Conservation (phyloP, 2,113 vertebrate genomes). For the Meleagris gallopavo region DNA sequence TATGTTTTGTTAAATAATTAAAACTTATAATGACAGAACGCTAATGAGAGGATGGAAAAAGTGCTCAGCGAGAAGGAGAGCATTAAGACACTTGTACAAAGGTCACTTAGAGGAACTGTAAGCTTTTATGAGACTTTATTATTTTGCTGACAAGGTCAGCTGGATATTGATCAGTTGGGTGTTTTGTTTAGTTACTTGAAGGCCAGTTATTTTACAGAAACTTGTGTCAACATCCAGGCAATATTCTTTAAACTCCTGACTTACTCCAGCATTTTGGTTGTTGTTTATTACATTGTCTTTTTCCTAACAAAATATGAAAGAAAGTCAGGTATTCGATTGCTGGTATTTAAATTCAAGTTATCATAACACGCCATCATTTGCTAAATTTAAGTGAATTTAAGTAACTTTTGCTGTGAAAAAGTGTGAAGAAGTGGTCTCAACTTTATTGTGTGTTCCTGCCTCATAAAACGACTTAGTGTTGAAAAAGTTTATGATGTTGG, state of each 20-base stretch:
- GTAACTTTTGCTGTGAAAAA: not conserved
- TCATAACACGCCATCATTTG: not conserved
- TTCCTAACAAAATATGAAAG: not conserved
- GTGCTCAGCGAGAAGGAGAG: conserved; percentile 22
- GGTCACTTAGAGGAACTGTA: conserved; percentile 76
- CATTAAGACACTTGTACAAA: conserved; percentile 57
- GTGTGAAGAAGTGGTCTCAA: not conserved
- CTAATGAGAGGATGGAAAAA: conserved; percentile 78
- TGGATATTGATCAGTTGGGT: conserved; percentile 79
- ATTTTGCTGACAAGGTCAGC: conserved; percentile 82
- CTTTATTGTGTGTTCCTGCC: not conserved
- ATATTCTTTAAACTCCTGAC: not conserved
- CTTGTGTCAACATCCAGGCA: conserved; percentile 6
- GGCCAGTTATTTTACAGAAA: conserved; percentile 41
- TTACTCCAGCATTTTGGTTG: not conserved
- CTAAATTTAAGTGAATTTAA: not conserved
- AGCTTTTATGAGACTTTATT: conserved; percentile 79
- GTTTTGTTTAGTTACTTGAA: conserved; percentile 50
- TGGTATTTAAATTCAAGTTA: not conserved
- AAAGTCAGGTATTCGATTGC: not conserved
- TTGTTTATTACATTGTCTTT: not conserved
- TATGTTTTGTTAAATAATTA: not conserved
- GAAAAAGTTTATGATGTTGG: not conserved
- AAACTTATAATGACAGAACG: conserved; percentile 54
- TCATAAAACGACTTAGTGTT: not conserved